Evolutionary conservation across 92 coral and sea anemone genomes (phyloP), one percentile per base, ranked within the genome.

Genomic region (Isaurus tuberculatus): DNA sequence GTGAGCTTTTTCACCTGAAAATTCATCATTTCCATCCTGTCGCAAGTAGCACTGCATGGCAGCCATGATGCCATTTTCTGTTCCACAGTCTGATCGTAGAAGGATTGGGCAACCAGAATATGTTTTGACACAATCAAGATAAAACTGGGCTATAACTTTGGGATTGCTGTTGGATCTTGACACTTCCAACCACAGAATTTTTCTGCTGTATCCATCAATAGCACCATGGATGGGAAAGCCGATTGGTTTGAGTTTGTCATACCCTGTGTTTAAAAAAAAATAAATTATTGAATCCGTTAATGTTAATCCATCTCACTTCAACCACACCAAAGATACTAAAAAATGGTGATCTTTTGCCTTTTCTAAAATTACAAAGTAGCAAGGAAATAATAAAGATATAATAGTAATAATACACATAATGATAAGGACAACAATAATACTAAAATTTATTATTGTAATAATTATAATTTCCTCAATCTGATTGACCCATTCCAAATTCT

Each of bases 1-100:
- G 34, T 89, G 92, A 33, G 90, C 79, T 58, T 86, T 86, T 4
- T 80, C 90, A 30, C 89, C 92, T 19, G 92, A 66, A 57, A 85
- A 85, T 30, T 20, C 17, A 58, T 85, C 86, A 80, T 23, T 49
- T 72, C 79, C 91, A 75, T 77, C 70, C 36, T 83, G 84, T 48
- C 86, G 75, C 42, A 87, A 87, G 75, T 37, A 81, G 67, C 82
- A 81, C 48, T 87, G 90, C 80, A 83, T 83, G 34, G 88, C 79
- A 34, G 91, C 88, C 77, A 84, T 79, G 26, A 72, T 78, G 16
- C 88, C 86, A 75, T 88, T 88, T 82, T 88, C 91, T 43, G 87
- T 83, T 28, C 71, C 71, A 64, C 88, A 89, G 74, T 89, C 89
- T 70, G 84, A 80, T 65, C 86, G 74, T 23, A 85, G 43, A 14